Base-by-base conservation (phyloP, 1,140 invertebrate species). In the honey bee (Apis mellifera) region DNA sequence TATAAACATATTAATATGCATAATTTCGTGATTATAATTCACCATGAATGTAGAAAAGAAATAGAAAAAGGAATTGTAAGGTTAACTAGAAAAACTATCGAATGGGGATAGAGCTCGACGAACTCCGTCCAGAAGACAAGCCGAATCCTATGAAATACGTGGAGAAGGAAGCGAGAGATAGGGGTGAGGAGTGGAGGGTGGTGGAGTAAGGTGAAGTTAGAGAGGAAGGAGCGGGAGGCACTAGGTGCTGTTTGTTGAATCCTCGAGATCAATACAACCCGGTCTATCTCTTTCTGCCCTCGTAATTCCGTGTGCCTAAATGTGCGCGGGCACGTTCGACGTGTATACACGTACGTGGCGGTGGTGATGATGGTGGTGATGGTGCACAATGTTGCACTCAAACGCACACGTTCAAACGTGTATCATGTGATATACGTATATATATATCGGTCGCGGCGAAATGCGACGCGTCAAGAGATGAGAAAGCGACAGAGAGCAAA, bases 191-290 rank as follows among this genome's bases (percentile, higher is more conserved):
- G 62, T 13, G 23, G 81, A 64, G 84, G 83, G 85, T 87, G 70
- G 86, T 88, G 87, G 86, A 88, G 87, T 60, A 85, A 88, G 79
- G 86, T 74, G 69, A 83, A 87, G 81, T 85, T 80, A 84, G 85
- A 77, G 64, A 88, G 75, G 83, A 89, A 90, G 86, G 85, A 86
- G 88, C 84, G 89, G 87, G 90, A 87, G 89, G 89, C 85, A 91
- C 90, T 92, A 92, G 92, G 92, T 91, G 91, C 90, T 93, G 92
- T 93, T 94, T 92, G 92, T 92, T 90, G 91, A 93, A 93, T 92
- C 91, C 92, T 90, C 86, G 91, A 92, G 92, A 94, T 94, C 93
- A 93, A 94, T 93, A 94, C 92, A 85, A 90, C 84, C 86, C 83
- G 88, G 88, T 83, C 87, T 86, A 85, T 85, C 86, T 85, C 86